Evolutionary conservation across 1,140 invertebrate species (phyloP), one percentile per base, ranked within the genome.

Genomic region (Philopotamus ludificatus): DNA sequence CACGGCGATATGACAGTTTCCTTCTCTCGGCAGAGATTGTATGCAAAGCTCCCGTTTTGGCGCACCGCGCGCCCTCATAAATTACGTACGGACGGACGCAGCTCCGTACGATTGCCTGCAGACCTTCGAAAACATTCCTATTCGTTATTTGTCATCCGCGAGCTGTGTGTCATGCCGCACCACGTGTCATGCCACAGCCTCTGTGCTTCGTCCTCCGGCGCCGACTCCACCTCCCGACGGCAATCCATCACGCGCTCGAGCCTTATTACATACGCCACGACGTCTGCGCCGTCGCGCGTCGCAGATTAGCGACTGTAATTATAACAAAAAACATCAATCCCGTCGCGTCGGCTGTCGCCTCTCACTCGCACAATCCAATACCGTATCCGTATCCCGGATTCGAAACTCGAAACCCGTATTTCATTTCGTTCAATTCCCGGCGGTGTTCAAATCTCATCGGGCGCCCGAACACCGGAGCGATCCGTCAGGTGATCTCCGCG

Each of bases 1-100:
- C 51, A 25, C 51, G n/a, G 20, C 44, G 50, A 65, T 58, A 65
- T 65, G 63, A 65, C 63, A 58, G 63, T 42, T 57, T 51, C 22
- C 47, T 42, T 47, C 39, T 49, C 34, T 62, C 47, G 20, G n/a
- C 45, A n/a, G 18, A 22, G 22, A 22, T 22, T 22, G n/a, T 51
- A 51, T 51, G 20, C 20, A 51, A 51, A 22, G 18, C 18, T 20
- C 7, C 7, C 9, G 18, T 25, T 22, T 20, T 47, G 44, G 10
- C 18, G 44, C 44, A 15, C 44, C 18, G 10, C n/a, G n/a, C n/a
- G n/a, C 8, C 18, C 8, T 47, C 8, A 47, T 47, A 47, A 47
- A 47, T 47, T 47, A 47, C 44, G 18, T 20, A 47, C 18, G 44
- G 23, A 34, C 12, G 28, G 28, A 34, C 28, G 28, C 28, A 34